phyloP scores from a whole-genome alignment of 1,140 invertebrate species.

The Eurosta solidaginis region DNA sequence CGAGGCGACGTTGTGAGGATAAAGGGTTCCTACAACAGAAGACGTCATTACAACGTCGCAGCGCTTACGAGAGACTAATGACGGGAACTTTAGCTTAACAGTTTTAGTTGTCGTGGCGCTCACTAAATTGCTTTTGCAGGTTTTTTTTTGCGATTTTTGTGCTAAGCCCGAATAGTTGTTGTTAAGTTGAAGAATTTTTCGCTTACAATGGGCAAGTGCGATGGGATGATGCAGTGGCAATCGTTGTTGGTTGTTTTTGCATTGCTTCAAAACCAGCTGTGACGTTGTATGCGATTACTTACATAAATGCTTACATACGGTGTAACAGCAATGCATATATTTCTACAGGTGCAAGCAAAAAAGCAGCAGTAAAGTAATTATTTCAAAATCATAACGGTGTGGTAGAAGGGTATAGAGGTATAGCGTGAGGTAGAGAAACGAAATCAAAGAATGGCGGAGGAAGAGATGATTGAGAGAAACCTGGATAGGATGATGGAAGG shows the following conservation, averaged over 20 bases:
- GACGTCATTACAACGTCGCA: not conserved
- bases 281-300: not conserved
- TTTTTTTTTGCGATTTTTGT: not conserved
- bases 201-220: not conserved
- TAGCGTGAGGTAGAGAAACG: too few species aligned
- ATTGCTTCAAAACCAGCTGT: not conserved
- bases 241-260: not conserved
- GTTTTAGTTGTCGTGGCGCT: not conserved
- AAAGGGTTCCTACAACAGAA: too few species aligned
- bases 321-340: too few species aligned
- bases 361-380: too few species aligned
- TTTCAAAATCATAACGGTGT: too few species aligned
- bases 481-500: too few species aligned
- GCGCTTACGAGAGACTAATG: not conserved
- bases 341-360: too few species aligned
- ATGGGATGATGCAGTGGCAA: not conserved
- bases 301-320: not conserved
- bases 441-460: too few species aligned
- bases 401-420: too few species aligned
- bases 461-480: too few species aligned
- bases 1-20: not conserved
- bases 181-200: slow-evolving; percentile 17
- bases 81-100: not conserved
- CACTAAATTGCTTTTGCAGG: too few species aligned
- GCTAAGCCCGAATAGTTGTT: not conserved